These are phyloP conservation scores for Ellobium chinense DNA, from an alignment of 2,888 invertebrate genomes.

Conservation along the genomic window DNA sequence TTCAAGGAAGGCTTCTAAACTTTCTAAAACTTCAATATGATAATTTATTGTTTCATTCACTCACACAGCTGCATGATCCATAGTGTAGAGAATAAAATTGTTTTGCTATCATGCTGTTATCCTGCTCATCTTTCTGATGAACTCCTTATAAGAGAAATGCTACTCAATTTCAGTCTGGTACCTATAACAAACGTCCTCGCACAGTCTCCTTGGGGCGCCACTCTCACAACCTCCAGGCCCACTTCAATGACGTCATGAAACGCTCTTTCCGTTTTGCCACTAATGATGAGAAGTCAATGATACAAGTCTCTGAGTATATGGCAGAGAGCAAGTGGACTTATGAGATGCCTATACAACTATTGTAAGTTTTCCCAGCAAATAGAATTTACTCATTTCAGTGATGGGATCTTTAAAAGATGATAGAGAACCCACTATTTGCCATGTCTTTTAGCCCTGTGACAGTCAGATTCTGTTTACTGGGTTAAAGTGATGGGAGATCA, in stretches of 20 bases:
- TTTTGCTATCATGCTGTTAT: too few relatives aligned
- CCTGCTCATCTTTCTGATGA: not conserved
- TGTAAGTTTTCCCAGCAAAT: too few relatives aligned
- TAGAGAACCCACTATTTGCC: too few relatives aligned
- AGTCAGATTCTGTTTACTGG: too few relatives aligned
- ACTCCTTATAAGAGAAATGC: not conserved
- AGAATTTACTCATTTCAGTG: too few relatives aligned
- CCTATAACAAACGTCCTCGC: constrained; percentile 41
- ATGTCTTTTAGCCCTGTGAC: too few relatives aligned
- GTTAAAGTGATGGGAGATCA: too few relatives aligned
- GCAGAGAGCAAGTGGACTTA: constrained; percentile 93
- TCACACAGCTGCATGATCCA: too few relatives aligned
- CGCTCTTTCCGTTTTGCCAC: constrained; percentile 92
- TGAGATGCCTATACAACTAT: constrained; percentile 90
- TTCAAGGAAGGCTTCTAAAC: too few relatives aligned
- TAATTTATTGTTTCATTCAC: too few relatives aligned
- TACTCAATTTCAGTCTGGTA: constrained; percentile 24
- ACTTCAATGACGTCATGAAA: constrained; percentile 84
- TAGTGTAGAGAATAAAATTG: not conserved
- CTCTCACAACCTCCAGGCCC: constrained; percentile 64
- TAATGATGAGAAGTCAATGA: constrained; percentile 88
- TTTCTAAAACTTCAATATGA: too few relatives aligned
- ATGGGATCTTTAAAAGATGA: too few relatives aligned
- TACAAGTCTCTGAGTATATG: constrained; percentile 95
- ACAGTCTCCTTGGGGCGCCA: constrained; percentile 50